These are phyloP conservation scores for Gorsachius goisagi DNA, from an alignment of 2,113 vertebrate genomes.

Conservation along the genomic window DNA sequence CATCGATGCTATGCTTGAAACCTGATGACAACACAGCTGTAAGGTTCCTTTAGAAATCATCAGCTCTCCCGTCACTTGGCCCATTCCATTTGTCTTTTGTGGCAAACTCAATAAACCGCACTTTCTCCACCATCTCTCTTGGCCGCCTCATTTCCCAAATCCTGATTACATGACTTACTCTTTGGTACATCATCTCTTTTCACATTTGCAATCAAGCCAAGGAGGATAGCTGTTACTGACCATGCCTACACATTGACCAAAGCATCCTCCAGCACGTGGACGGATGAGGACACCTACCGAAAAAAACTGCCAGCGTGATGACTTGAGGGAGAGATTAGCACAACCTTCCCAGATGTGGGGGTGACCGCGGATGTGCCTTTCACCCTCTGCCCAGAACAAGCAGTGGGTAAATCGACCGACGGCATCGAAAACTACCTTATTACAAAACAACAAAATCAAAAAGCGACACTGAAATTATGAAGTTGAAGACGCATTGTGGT, in stretches of 20 bases:
- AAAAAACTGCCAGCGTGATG: neutral
- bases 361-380: neutral
- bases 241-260: neutral
- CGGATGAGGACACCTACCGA: neutral
- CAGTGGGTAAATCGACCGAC: neutral
- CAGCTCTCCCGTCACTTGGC: neutral
- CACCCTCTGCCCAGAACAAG: neutral
- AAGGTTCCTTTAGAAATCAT: neutral
- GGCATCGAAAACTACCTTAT: accelerated
- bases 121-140: neutral
- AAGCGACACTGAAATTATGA: neutral
- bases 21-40: neutral
- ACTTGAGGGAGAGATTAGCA: neutral
- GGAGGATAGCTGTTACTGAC: neutral
- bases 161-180: neutral
- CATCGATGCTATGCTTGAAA: neutral
- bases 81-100: neutral
- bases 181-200: neutral
- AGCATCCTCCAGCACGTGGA: neutral
- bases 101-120: neutral
- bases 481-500: neutral
- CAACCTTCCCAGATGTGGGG: neutral
- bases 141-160: neutral
- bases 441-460: neutral
- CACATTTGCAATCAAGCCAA: accelerated